Evolutionary conservation across 2,797 vertebrate species (phyloP).

Genomic region (Cyclopterus lumpus): DNA sequence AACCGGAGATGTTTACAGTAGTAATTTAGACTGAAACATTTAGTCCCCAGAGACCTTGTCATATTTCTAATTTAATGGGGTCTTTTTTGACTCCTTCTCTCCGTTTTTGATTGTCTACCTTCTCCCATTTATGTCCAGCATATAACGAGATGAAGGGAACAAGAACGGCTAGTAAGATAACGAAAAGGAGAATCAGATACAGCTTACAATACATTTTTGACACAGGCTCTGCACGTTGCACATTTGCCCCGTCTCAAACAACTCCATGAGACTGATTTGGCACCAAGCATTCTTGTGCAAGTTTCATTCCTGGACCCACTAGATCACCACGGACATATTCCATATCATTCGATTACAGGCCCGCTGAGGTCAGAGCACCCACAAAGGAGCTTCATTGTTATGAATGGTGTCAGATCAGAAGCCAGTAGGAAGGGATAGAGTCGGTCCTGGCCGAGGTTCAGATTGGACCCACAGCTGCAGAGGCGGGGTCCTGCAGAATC

Average conservation of each 20-base stretch:
- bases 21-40: slow-evolving; percentile 57
- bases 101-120: background rate
- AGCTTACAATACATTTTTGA: slow-evolving; percentile 26
- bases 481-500: slow-evolving; percentile 59
- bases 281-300: slow-evolving; percentile 59
- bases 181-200: background rate
- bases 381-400: slow-evolving; percentile 72
- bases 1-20: slow-evolving; percentile 71
- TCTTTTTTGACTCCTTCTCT: background rate
- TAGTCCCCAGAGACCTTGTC: slow-evolving; percentile 28
- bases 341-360: slow-evolving; percentile 78
- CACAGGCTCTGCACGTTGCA: slow-evolving; percentile 26
- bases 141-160: background rate
- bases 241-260: slow-evolving; percentile 21
- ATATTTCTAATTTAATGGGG: slow-evolving; percentile 12
- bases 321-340: slow-evolving; percentile 69
- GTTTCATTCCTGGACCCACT: slow-evolving; percentile 67
- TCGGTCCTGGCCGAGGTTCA: slow-evolving; percentile 60
- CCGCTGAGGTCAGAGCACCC: slow-evolving; percentile 64
- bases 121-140: background rate
- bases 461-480: slow-evolving; percentile 77
- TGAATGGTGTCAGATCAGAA: slow-evolving; percentile 67
- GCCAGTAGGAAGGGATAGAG: slow-evolving; percentile 54
- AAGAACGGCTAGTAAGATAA: background rate
- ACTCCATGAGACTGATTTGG: slow-evolving; percentile 36